Evolutionary conservation across 1,140 invertebrate genomes (phyloP), one percentile per base, ranked within the genome.

Genomic region (Cherax quadricarinatus): DNA sequence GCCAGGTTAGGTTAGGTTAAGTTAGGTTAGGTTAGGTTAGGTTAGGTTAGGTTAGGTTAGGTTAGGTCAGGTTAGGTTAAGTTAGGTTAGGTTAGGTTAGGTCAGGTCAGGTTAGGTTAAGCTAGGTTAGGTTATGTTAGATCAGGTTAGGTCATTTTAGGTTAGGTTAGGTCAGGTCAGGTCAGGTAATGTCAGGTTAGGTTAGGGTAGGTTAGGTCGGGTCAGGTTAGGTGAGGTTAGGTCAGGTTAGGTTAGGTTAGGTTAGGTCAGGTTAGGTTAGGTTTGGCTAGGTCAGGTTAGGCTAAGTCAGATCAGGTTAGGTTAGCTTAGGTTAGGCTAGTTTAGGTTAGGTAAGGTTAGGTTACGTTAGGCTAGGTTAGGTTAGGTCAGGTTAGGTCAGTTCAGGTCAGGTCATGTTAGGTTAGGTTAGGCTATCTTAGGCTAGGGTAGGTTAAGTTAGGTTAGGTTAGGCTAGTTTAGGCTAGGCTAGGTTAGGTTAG

Each of bases 61-160:
- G 30, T 41, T 41, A 41, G 30, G 30, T 73, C 70, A 73, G 70
- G 70, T 73, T n/a, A 73, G 70, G 70, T 73, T n/a, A 73, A n/a
- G 70, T 73, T n/a, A 73, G 70, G 70, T 73, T n/a, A 73, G 70
- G 21, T 73, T 73, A 73, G 70, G 70, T 73, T 10, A 73, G 70
- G 70, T 73, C 24, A 73, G 70, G 70, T 73, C 70, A 73, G 70
- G 70, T 73, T 24, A 73, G 70, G 70, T 73, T 30, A 73, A n/a
- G 70, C 24, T 73, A 73, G 70, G 70, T 73, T 24, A 73, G 70
- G 70, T 73, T 30, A 73, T 21, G 70, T 73, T 73, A 73, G 70
- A n/a, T 73, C 10, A 73, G 70, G 70, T 73, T n/a, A 73, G 70
- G 70, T 73, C 24, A 73, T 21, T 21, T 73, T 66, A 66, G 62